Percentiles rank a stretch among this genome's conserved stretches.
Conservation (phyloP, 2,797 vertebrate genomes). For the Gymnoscopelus braueri region DNA sequence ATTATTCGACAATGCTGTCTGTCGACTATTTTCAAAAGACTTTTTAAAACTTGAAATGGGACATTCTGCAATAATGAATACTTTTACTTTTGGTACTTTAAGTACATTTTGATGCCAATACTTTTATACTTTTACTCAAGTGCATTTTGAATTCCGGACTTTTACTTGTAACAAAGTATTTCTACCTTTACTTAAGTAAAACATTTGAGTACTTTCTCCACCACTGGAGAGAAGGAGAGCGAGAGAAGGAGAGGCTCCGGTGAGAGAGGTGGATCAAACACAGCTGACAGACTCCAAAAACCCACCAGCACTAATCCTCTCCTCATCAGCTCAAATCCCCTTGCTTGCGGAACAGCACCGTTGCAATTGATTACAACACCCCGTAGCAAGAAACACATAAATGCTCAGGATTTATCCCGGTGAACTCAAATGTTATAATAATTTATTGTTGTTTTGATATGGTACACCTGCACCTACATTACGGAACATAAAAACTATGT, state of each 20-base stretch:
- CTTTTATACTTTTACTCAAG: too few species aligned
- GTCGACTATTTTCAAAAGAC: too few species aligned
- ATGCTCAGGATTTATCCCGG: conserved; percentile 41
- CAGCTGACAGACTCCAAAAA: conserved; percentile 58
- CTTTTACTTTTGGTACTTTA: too few species aligned
- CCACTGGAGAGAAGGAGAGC: conserved; percentile 14
- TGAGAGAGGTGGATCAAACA: conserved; percentile 56
- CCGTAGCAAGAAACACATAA: conserved; percentile 49
- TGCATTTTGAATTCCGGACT: too few species aligned
- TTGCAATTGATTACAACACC: conserved; percentile 60
- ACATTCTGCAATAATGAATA: too few species aligned
- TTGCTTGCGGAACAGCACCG: conserved; percentile 48
- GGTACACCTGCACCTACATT: conserved; percentile 10
- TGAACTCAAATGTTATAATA: conserved; percentile 36
- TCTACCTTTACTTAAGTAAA: too few species aligned
- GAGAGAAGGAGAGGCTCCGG: conserved; percentile 16
- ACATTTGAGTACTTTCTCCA: too few species aligned
- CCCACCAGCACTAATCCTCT: conserved; percentile 68
- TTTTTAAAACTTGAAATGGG: too few species aligned
- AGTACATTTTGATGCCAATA: too few species aligned
- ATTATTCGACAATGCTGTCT: too few species aligned
- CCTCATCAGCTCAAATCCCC: conserved; percentile 69
- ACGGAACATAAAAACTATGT: neutral
- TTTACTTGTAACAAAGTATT: too few species aligned
- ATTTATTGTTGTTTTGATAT: conserved; percentile 18